Evolutionary conservation across 2,113 vertebrate genomes (phyloP).

Genomic region (Ancistrus triradiatus): DNA sequence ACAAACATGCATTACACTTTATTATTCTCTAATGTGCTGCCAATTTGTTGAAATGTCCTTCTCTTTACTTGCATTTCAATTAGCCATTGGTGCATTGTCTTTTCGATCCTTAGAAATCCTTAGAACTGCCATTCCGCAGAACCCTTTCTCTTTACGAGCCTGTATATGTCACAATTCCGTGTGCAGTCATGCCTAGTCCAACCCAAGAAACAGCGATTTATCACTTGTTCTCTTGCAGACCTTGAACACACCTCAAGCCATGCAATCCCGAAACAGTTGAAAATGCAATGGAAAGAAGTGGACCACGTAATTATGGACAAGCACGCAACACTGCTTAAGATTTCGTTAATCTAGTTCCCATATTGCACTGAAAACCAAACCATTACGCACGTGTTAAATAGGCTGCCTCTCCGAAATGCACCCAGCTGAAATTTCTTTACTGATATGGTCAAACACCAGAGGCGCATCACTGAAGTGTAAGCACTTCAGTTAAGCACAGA

Average conservation of each 20-base stretch:
- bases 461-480: background rate
- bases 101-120: background rate
- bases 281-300: background rate
- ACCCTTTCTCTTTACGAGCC: background rate
- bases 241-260: too few relatives aligned
- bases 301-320: background rate
- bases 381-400: background rate
- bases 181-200: too few relatives aligned
- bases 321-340: background rate
- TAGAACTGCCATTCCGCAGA: background rate
- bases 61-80: slow-evolving; percentile 17
- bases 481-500: background rate
- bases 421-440: background rate
- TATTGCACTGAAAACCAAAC: background rate
- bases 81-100: background rate
- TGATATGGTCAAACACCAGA: background rate
- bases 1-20: slow-evolving; percentile 10
- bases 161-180: background rate
- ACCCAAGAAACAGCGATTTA: too few relatives aligned
- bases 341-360: too few relatives aligned
- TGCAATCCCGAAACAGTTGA: too few relatives aligned
- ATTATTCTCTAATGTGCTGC: slow-evolving; percentile 10
- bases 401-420: background rate
- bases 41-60: slow-evolving; percentile 3
- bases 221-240: too few relatives aligned